Percentiles rank a stretch among this genome's conserved stretches.
phyloP scores from a whole-genome alignment of 2,113 vertebrate species.

The Burhinus bistriatus region DNA sequence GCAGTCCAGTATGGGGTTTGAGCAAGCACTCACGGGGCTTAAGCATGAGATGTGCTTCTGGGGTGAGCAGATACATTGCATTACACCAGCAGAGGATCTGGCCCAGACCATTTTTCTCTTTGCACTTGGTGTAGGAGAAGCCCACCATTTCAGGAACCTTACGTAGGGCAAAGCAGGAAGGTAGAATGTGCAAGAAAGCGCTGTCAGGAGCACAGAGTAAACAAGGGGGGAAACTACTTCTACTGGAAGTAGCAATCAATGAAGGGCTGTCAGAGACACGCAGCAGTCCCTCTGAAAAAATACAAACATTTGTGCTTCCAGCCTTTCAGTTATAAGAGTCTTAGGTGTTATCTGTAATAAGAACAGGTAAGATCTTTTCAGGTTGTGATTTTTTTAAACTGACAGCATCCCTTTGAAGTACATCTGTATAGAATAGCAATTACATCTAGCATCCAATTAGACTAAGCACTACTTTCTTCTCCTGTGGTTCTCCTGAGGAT shows the following conservation, averaged over 20 bases:
- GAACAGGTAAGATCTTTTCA: slow-evolving; percentile 13
- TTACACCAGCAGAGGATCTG: neutral
- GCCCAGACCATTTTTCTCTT: neutral
- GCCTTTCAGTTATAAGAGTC: neutral
- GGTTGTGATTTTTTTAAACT: neutral
- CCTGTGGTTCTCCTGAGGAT: neutral
- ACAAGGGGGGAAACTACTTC: neutral
- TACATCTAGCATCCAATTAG: slow-evolving; percentile 18
- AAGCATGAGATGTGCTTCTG: neutral
- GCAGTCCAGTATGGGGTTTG: neutral
- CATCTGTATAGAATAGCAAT: slow-evolving; percentile 11
- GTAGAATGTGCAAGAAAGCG: neutral
- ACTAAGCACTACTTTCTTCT: neutral
- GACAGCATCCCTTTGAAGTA: slow-evolving; percentile 41
- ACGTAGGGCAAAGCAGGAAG: neutral
- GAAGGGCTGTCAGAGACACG: neutral
- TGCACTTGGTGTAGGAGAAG: neutral
- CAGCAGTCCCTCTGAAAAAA: neutral
- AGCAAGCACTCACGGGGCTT: neutral
- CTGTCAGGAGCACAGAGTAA: neutral
- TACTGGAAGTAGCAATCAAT: neutral
- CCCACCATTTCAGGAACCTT: neutral
- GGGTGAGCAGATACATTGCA: neutral
- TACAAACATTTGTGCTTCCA: neutral
- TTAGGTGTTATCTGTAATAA: neutral